Percentiles rank a stretch among this genome's conserved stretches.
Evolutionary conservation across 1,140 invertebrate genomes (phyloP).

Genomic region (Chelonus insularis): DNA sequence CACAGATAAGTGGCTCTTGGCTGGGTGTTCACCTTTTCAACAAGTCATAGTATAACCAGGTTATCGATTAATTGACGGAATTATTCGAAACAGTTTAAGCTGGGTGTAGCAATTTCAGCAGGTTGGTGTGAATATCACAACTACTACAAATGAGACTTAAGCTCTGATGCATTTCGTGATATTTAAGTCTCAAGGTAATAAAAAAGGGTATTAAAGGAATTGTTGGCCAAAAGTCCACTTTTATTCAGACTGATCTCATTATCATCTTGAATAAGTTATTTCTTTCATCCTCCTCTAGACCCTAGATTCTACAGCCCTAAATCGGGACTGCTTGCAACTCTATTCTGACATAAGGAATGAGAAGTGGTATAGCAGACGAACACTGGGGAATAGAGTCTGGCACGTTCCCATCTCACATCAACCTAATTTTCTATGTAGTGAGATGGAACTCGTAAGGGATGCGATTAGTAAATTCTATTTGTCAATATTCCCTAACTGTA

Average conservation of each 20-base stretch:
- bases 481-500: slow-evolving; percentile 33
- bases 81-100: not conserved
- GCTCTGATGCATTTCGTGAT: not conserved
- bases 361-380: not conserved
- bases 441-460: slow-evolving; percentile 24
- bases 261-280: not conserved
- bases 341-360: not conserved
- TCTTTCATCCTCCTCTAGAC: not conserved
- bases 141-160: too few species aligned
- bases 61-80: slow-evolving; percentile 19
- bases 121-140: too few species aligned
- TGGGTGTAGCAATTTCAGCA: too few species aligned
- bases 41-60: slow-evolving; percentile 21
- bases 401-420: slow-evolving; percentile 50
- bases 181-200: not conserved
- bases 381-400: slow-evolving; percentile 40
- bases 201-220: not conserved
- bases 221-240: not conserved
- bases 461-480: slow-evolving; percentile 35
- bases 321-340: slow-evolving; percentile 4
- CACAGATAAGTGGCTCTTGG: slow-evolving; percentile 19
- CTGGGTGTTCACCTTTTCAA: slow-evolving; percentile 18
- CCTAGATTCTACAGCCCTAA: not conserved
- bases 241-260: slow-evolving; percentile 8
- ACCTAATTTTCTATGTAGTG: slow-evolving; percentile 43